A percentile compares a stretch with the other conserved stretches of the same genome.
These are phyloP conservation scores for Poecilia wingei DNA, from an alignment of 2,797 vertebrate genomes.

Conservation along the genomic window DNA sequence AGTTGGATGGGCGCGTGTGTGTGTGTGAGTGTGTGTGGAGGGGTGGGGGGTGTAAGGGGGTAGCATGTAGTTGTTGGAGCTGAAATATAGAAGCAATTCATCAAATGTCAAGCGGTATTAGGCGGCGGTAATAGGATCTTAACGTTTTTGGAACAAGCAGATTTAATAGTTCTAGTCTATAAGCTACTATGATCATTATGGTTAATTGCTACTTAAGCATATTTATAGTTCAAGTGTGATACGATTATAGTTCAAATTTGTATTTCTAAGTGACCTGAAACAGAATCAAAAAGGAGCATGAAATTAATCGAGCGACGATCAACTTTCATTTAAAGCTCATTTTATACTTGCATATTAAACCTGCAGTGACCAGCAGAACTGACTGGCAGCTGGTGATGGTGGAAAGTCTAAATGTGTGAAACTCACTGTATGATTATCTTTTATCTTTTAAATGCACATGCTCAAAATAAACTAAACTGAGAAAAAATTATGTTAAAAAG, in stretches of 20 bases:
- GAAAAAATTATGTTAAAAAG: neutral
- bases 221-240: neutral
- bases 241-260: neutral
- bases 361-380: neutral
- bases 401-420: neutral
- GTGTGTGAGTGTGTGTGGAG: too few relatives aligned
- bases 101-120: constrained; percentile 12
- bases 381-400: neutral
- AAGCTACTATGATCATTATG: neutral
- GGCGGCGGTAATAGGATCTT: neutral
- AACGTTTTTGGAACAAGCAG: neutral
- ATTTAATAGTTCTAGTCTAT: neutral
- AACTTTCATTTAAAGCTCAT: neutral
- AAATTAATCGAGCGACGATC: neutral
- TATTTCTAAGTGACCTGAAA: neutral
- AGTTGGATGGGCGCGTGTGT: neutral
- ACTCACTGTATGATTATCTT: neutral
- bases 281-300: neutral
- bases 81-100: constrained; percentile 15
- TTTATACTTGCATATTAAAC: neutral
- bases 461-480: neutral
- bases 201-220: neutral
- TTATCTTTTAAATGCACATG: neutral
- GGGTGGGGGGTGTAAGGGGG: neutral
- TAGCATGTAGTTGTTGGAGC: neutral